Evolutionary conservation across 2,113 vertebrate species (phyloP).

Genomic region (Melanostigma gelatinosum): DNA sequence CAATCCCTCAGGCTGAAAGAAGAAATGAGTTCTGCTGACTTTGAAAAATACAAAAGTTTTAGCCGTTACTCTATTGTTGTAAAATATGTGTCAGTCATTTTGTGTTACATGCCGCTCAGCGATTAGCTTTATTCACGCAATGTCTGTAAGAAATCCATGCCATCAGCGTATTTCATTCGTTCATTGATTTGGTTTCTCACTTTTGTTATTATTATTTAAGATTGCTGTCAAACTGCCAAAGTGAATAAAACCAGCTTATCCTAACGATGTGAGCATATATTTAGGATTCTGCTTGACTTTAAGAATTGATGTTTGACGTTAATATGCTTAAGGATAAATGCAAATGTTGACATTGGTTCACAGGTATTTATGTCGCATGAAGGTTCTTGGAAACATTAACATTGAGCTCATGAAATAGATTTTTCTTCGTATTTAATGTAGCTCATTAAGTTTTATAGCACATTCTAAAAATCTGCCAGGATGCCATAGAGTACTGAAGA

Average conservation of each 20-base stretch:
- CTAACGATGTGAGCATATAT: background rate
- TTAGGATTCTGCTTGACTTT: background rate
- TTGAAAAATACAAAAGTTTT: constrained; percentile 60
- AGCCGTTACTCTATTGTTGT: constrained; percentile 33
- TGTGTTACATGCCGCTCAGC: constrained; percentile 9
- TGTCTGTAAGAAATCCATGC: constrained; percentile 7
- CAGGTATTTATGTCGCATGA: background rate
- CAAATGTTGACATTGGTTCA: background rate
- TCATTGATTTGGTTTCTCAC: constrained; percentile 11
- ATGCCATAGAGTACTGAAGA: background rate
- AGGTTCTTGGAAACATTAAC: background rate
- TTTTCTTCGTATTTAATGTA: background rate
- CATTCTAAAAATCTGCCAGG: background rate
- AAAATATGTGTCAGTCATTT: constrained; percentile 59
- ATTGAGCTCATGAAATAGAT: background rate
- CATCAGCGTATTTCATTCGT: constrained; percentile 2
- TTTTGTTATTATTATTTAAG: constrained; percentile 19
- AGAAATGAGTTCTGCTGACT: constrained; percentile 47
- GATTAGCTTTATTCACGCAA: constrained; percentile 31
- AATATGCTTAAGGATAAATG: background rate
- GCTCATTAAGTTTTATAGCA: background rate
- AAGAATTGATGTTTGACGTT: background rate
- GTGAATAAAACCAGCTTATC: constrained; percentile 14
- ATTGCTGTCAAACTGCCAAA: constrained; percentile 1
- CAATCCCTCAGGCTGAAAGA: constrained; percentile 67